Evolutionary conservation across 2,797 vertebrate genomes (phyloP).

Genomic region (Babyrousa celebensis): DNA sequence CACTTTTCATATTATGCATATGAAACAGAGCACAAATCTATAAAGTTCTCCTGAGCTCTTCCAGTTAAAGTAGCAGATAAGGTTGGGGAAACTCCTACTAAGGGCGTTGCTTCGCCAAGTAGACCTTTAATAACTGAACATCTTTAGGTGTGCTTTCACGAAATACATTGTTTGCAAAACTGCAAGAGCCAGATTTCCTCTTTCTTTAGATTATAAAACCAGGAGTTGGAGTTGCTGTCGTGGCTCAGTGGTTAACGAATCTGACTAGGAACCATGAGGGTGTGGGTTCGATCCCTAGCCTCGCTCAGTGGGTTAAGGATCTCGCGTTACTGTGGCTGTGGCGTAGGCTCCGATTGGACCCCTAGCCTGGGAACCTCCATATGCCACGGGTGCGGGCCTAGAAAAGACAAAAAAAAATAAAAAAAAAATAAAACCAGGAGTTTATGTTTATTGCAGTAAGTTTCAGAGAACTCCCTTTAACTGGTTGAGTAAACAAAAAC

Average conservation of each 20-base stretch:
- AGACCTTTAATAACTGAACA: background rate
- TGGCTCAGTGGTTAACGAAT: too few species aligned
- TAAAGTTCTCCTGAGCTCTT: conserved; percentile 61
- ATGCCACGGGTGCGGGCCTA: too few species aligned
- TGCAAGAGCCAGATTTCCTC: background rate
- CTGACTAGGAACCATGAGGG: too few species aligned
- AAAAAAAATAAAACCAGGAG: background rate
- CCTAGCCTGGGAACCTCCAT: too few species aligned
- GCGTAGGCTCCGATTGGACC: too few species aligned
- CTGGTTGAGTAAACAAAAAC: background rate
- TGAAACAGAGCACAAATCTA: conserved; percentile 46
- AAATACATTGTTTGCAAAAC: background rate
- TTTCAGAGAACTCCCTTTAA: conserved; percentile 14
- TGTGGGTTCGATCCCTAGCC: too few species aligned
- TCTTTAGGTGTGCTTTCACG: background rate
- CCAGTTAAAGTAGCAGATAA: conserved; percentile 54
- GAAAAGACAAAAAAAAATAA: too few species aligned
- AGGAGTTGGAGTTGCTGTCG: too few species aligned
- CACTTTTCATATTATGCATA: background rate
- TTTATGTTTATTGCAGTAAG: background rate
- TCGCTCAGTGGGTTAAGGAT: too few species aligned
- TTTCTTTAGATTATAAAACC: background rate
- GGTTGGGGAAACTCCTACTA: background rate
- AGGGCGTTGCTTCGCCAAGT: background rate
- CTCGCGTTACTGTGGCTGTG: too few species aligned